Conservation (phyloP, 2,797 vertebrate genomes). For the Prunella strophiata region DNA sequence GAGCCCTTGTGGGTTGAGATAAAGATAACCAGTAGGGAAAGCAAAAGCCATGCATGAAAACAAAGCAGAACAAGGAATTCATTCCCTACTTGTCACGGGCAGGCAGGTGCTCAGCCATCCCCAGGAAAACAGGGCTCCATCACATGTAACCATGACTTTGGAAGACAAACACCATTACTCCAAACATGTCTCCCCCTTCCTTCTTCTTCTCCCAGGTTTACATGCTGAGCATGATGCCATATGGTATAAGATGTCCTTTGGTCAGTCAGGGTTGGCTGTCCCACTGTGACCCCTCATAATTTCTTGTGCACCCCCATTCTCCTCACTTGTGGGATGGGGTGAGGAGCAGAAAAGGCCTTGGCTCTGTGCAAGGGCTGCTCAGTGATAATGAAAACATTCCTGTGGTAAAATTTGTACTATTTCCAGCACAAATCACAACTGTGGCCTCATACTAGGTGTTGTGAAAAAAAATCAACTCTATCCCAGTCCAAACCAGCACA, state of each 20-base stretch:
- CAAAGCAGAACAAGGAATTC: not conserved
- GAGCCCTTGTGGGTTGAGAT: not conserved
- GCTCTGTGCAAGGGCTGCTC: not conserved
- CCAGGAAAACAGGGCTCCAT: not conserved
- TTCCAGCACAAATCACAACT: not conserved
- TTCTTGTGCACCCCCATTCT: not conserved
- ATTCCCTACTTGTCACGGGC: not conserved
- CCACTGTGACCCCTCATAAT: not conserved
- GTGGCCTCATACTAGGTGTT: not conserved
- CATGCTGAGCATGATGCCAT: not conserved
- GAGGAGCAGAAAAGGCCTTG: not conserved
- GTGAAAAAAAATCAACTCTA: not conserved
- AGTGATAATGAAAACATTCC: not conserved
- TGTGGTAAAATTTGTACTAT: not conserved
- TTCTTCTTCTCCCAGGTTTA: not conserved
- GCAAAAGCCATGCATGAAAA: not conserved
- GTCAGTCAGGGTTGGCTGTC: not conserved
- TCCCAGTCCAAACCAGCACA: not conserved
- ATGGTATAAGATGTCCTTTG: not conserved
- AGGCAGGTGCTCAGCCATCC: not conserved
- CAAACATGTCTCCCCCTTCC: not conserved
- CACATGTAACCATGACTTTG: not conserved
- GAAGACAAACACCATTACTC: accelerated
- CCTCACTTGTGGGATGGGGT: not conserved
- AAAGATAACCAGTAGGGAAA: not conserved